Base-by-base conservation (phyloP, 92 coral and sea anemone genomes). In the Heteractis magnifica region DNA sequence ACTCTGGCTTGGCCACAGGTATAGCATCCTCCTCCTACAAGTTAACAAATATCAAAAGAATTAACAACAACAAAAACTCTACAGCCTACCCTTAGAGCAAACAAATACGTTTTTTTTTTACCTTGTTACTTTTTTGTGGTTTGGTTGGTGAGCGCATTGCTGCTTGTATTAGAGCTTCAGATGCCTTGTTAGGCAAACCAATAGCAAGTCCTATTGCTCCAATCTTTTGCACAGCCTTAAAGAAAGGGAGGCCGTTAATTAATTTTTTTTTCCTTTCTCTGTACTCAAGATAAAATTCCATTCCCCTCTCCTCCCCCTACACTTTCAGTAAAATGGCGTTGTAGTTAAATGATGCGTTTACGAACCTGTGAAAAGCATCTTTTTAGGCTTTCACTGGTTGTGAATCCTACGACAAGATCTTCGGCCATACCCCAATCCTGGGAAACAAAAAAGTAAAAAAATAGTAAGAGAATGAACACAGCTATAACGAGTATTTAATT, bases 391-490 rank as follows among this genome's bases (percentile, higher is more conserved):
- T 95, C 98, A 51, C 84, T 95, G 19, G 98, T 95, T 10, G 98
- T 95, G 73, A 95, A 93, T 52, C 98, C 98, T 34, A 95, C 98
- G 14, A 95, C 94, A 41, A 95, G 95, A 77, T 95, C 98, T 82
- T 95, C 91, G 6, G 98, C 94, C 92, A 94, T 92, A 19, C 98
- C 98, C 98, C 98, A 95, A 88, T 95, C 98, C 98, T 75, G 81
- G 8, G 12, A 11, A 51, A 12, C 48, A 70, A 53, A 23, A 52
- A 50, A 16, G 50, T n/a, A 16, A 14, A 19, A 79, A 2, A 50
- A 26, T 7, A 71, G 26, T 51, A 52, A 79, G 8, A 75, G 5
- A 49, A 41, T 26, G 20, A 5, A 23, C 56, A 62, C 53, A 13
- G 34, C 34, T 26, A 26, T 26, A 26, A 26, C 34, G 34, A 26